phyloP scores from a whole-genome alignment of 2,113 vertebrate genomes.

The Natator depressus region DNA sequence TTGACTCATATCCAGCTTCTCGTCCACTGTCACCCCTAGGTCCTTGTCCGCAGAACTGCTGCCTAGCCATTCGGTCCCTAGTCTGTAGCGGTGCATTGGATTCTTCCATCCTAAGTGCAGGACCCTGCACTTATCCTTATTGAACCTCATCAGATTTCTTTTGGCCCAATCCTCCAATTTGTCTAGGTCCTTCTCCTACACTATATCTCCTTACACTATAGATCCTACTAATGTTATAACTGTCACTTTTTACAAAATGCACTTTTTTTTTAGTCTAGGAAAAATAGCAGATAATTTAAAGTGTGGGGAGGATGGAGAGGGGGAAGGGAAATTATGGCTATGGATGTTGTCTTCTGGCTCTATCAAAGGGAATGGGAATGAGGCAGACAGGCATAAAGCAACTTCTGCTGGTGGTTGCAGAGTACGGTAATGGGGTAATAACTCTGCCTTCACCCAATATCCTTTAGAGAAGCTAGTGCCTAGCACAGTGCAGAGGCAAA shows the following conservation, averaged over 20 bases:
- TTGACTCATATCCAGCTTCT: too few relatives aligned
- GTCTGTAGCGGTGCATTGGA: too few relatives aligned
- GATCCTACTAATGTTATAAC: constrained; percentile 35
- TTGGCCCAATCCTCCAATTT: too few relatives aligned
- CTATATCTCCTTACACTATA: constrained; percentile 32
- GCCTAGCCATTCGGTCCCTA: too few relatives aligned
- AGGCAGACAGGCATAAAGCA: not conserved
- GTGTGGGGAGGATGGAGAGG: not conserved
- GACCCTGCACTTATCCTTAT: too few relatives aligned
- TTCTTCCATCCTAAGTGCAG: too few relatives aligned
- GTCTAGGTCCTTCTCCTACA: too few relatives aligned
- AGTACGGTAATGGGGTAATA: not conserved
- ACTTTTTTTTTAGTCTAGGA: constrained; percentile 24
- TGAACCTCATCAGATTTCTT: too few relatives aligned
- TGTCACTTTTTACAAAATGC: not conserved
- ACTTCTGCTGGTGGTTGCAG: not conserved
- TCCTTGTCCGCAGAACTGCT: too few relatives aligned
- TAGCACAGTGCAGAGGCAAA: not conserved
- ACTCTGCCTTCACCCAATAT: not conserved
- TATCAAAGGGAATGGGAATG: not conserved
- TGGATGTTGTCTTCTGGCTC: not conserved
- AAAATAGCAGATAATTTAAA: not conserved
- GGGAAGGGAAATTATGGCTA: not conserved
- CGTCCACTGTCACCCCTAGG: too few relatives aligned
- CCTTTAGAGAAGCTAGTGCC: not conserved